Evolutionary conservation across 2,888 invertebrate species (phyloP), one percentile per base, ranked within the genome.

Genomic region (Sarcophaga caerulescens): DNA sequence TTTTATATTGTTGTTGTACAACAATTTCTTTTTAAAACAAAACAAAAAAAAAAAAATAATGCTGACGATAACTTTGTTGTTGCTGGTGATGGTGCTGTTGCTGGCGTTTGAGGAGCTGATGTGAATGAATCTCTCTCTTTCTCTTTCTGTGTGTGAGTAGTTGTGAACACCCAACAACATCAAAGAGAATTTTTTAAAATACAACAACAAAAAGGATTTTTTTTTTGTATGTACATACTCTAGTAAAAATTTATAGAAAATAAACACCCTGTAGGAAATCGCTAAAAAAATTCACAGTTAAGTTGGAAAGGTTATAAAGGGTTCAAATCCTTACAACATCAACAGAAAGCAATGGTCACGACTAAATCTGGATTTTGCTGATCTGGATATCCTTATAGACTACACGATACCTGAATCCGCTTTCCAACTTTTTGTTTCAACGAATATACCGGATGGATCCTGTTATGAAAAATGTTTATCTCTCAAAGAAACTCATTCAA

Each of bases 121-220:
- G 84, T 86, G 78, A 66, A 81, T 74, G 57, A 84, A 84, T 69
- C 70, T 86, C 69, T 76, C 57, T 78, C 19, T 35, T 2, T 35
- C 35, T 10, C 2, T 10, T 10, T 35, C 0, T 35, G 0, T 35
- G 12, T 47, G 47, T 14, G 52, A 14, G 52, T 70, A 81, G 81
- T 81, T 75, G 60, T 71, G 47, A 59, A 73, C 60, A 79, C 14
- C 52, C 52, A 62, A 70, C 70, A 80, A 88, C 87, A 88, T 88
- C 88, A 88, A 88, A 88, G 85, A 57, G 85, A 87, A 86, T 85
- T 80, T 73, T 79, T 76, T 71, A 71, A 78, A 80, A 88, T 65
- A 76, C 75, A 70, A 35, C 66, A 66, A 79, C 17, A 77, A 59
- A 57, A 52, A 76, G 44, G 3, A 45, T 25, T 60, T 47, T 73